phyloP scores from a whole-genome alignment of 2,888 invertebrate genomes.

The Lypha dubia region DNA sequence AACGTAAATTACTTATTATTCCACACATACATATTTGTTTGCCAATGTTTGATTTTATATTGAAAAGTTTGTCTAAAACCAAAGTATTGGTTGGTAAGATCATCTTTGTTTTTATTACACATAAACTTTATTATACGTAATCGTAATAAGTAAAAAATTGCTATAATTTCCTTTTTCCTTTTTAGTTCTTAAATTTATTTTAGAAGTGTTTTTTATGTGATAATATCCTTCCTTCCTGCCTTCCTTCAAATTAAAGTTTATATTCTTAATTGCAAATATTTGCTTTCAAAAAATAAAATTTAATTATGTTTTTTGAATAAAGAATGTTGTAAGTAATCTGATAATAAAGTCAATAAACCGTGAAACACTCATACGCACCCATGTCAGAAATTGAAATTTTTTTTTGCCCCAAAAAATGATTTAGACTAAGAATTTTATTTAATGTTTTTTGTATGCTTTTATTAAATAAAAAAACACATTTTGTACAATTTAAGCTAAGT shows the following conservation, averaged over 20 bases:
- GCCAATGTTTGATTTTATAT: slow-evolving; percentile 24
- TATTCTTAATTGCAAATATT: background rate
- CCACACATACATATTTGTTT: slow-evolving; percentile 13
- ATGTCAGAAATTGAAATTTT: background rate
- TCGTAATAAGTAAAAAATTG: background rate
- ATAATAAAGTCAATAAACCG: background rate
- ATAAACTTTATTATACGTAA: background rate
- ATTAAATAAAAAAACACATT: background rate
- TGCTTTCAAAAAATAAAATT: background rate
- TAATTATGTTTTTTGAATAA: background rate
- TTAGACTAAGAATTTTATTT: background rate
- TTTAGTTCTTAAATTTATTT: background rate
- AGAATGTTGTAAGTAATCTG: background rate
- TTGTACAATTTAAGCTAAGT: no score
- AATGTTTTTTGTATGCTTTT: background rate
- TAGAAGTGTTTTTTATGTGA: background rate
- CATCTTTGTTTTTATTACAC: background rate
- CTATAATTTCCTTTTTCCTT: background rate
- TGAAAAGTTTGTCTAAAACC: background rate
- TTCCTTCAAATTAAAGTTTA: background rate
- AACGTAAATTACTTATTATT: slow-evolving; percentile 24
- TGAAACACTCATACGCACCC: slow-evolving; percentile 1
- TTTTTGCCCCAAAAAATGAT: background rate
- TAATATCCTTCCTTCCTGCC: background rate
- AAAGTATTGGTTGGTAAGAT: background rate